Percentiles rank a stretch among this genome's conserved stretches.
phyloP scores from a whole-genome alignment of 1,140 invertebrate genomes.

The Formica exsecta region DNA sequence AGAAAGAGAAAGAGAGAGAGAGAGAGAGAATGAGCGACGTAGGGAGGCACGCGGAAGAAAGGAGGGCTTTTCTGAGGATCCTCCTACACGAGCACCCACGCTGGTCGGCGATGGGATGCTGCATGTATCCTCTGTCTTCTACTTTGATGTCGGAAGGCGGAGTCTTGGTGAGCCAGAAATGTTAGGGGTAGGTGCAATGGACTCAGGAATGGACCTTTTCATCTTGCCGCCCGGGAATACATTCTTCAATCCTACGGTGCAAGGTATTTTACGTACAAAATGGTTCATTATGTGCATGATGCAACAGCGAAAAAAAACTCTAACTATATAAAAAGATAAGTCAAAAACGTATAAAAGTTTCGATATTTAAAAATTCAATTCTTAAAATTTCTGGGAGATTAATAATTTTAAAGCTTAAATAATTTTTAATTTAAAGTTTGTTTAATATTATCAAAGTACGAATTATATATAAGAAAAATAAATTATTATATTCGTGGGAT shows the following conservation, averaged over 20 bases:
- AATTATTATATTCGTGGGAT: background rate
- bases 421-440: no score
- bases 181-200: conserved; percentile 46
- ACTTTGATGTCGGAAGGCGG: conserved; percentile 62
- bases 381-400: no score
- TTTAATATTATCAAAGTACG: no score
- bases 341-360: no score
- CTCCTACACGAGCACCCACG: conserved; percentile 82
- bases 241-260: background rate
- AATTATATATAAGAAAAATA: no score
- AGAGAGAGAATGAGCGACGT: conserved; percentile 14
- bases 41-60: conserved; percentile 62
- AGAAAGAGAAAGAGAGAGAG: conserved; percentile 45
- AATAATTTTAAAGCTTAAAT: no score
- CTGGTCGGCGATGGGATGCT: conserved; percentile 55
- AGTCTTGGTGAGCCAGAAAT: conserved; percentile 61
- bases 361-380: no score
- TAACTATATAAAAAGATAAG: no score
- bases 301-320: no score
- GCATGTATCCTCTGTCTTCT: conserved; percentile 60
- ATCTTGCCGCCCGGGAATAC: conserved; percentile 19
- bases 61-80: conserved; percentile 79
- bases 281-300: no score
- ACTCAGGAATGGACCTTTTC: conserved; percentile 56
- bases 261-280: no score